Conservation (phyloP, 2,888 invertebrate species). For the Resseliella maxima region DNA sequence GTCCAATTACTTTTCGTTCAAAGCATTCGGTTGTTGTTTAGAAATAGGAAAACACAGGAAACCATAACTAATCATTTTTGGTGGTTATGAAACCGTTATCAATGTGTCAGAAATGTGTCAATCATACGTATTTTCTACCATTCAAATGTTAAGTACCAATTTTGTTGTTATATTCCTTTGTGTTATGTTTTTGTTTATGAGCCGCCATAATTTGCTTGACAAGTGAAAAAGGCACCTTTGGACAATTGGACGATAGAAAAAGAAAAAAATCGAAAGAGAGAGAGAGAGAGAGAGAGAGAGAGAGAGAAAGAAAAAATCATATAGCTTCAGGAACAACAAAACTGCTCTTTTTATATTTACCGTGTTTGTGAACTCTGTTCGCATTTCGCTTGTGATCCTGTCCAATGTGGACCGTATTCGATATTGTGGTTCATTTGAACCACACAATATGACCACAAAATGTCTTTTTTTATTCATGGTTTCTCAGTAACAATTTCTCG, state of each 20-base stretch:
- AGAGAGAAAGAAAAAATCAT: too few relatives aligned
- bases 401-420: not conserved
- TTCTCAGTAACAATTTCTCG: not conserved
- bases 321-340: too few relatives aligned
- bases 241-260: not conserved
- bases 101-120: conserved; percentile 51
- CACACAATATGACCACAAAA: not conserved
- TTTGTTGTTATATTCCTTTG: not conserved
- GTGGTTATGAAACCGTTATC: conserved; percentile 52
- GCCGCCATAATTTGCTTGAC: not conserved
- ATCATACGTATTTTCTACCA: not conserved
- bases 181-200: conserved; percentile 1
- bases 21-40: not conserved
- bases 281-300: too few relatives aligned
- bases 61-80: conserved; percentile 52
- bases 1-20: not conserved
- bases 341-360: too few relatives aligned
- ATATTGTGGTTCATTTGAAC: not conserved
- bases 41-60: conserved; percentile 25
- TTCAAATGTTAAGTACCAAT: conserved; percentile 28
- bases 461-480: not conserved
- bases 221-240: conserved; percentile 7
- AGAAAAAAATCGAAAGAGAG: too few relatives aligned
- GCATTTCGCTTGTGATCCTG: not conserved
- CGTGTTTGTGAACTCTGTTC: not conserved